Conservation (phyloP, 2,797 vertebrate genomes). For the Megaceryle alcyon region DNA sequence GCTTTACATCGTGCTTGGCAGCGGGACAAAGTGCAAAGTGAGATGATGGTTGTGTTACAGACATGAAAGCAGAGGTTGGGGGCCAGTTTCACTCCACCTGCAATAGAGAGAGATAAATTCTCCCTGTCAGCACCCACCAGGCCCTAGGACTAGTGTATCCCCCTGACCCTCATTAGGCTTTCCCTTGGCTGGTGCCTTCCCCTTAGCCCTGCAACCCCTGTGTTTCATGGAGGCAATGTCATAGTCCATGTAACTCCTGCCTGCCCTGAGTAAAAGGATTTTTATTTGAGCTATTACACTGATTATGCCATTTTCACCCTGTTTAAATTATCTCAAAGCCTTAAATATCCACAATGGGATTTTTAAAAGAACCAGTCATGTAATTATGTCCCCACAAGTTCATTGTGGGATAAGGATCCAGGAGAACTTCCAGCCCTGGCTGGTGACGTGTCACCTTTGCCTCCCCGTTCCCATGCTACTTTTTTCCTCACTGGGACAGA, state of each 20-base stretch:
- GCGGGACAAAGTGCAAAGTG: neutral
- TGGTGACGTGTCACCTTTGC: neutral
- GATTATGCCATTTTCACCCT: neutral
- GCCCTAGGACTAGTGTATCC: neutral
- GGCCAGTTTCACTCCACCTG: neutral
- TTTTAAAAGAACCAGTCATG: neutral
- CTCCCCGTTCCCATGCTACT: neutral
- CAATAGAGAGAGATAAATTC: neutral
- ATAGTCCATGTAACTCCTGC: accelerated
- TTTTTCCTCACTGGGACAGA: neutral
- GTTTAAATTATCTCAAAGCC: neutral
- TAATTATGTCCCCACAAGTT: neutral
- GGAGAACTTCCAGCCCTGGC: neutral
- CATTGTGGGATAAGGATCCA: neutral
- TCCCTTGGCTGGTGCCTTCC: neutral
- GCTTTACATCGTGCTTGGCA: neutral
- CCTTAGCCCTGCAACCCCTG: neutral
- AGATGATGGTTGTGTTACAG: neutral
- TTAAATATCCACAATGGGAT: neutral
- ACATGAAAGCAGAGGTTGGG: neutral
- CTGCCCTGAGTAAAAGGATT: neutral
- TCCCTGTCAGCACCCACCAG: neutral
- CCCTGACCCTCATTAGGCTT: neutral
- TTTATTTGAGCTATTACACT: neutral
- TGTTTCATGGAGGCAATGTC: neutral